Base-by-base conservation (phyloP, 2,888 invertebrate species). In the Calameuta idolon region DNA sequence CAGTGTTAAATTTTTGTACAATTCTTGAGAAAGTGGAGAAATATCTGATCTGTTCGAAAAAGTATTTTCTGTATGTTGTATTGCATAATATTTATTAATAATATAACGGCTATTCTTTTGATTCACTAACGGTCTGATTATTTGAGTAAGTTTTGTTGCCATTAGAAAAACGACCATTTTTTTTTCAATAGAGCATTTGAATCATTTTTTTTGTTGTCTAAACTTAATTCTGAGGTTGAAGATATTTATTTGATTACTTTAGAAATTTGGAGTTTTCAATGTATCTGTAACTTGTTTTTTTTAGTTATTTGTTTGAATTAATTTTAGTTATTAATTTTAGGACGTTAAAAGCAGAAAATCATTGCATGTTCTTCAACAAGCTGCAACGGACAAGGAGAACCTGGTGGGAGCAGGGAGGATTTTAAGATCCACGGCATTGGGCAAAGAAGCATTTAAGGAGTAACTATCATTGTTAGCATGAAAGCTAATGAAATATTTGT, bases 341-440 rank as follows among this genome's bases (percentile, higher is more conserved):
- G 79, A 79, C 75, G 69, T 74, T 78, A 87, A 88, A 80, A 79
- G 84, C 77, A 90, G 96, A 86, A 95, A 94, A 91, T 95, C 95
- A 34, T 92, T 97, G n/a, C 96, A 95, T 92, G 94, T 95, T 37
- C 91, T 97, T 81, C 96, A 97, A 90, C 94, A 93, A 80, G 93
- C 94, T 74, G 95, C 96, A 68, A 93, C 93, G 75, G 95, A 96
- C 87, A 95, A 95, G 89, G 96, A 97, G 92, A 97, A 96, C 91
- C 92, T 96, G 83, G 92, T 92, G 78, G 92, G 92, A 69, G 94
- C 94, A 85, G 96, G 96, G 85, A 94, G 96, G 77, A 83, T 84
- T 55, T 83, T 89, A 4, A 85, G 88, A 78, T 89, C 90, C 75
- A 80, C 86, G 31, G 77, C 82, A 69, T 74, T 82, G 11, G 79